These are phyloP conservation scores for Bovichtus variegatus DNA, from an alignment of 2,797 vertebrate genomes.

Conservation along the genomic window DNA sequence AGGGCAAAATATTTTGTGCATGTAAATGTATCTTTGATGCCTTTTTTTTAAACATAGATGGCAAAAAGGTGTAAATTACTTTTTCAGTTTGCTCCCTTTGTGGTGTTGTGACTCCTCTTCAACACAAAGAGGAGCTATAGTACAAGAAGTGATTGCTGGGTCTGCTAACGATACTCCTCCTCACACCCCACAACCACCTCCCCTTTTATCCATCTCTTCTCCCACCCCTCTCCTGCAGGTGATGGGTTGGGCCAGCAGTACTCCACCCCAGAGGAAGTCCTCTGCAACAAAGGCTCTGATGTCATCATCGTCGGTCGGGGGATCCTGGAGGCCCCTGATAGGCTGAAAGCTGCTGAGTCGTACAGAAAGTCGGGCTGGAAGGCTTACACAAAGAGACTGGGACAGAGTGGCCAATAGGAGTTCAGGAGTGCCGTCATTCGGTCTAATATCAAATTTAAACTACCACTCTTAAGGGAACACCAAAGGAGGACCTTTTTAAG, in stretches of 20 bases:
- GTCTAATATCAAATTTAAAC: not conserved
- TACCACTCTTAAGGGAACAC: not conserved
- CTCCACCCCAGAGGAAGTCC: conserved; percentile 89
- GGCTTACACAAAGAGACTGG: conserved; percentile 87
- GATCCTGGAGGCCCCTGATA: conserved; percentile 86
- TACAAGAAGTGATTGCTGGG: not conserved
- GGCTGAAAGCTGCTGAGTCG: conserved; percentile 85
- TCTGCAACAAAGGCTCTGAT: conserved; percentile 89
- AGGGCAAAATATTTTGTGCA: too few species aligned
- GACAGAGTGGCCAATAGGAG: conserved; percentile 37
- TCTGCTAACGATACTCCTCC: not conserved
- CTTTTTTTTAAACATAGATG: not conserved
- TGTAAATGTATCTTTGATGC: too few species aligned
- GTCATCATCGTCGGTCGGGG: conserved; percentile 96
- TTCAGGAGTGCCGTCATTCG: too few species aligned
- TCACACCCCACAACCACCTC: too few species aligned
- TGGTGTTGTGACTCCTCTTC: not conserved
- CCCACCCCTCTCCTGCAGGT: conserved; percentile 76
- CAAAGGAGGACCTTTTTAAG: not conserved
- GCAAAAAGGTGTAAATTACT: not conserved
- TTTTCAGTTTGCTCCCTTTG: not conserved
- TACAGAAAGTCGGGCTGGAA: conserved; percentile 93
- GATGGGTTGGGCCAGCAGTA: conserved; percentile 95
- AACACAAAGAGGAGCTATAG: conserved; percentile 68
- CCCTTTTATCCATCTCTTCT: not conserved